Evolutionary conservation across 2,797 vertebrate species (phyloP), one percentile per base, ranked within the genome.

Genomic region (Lemur catta): DNA sequence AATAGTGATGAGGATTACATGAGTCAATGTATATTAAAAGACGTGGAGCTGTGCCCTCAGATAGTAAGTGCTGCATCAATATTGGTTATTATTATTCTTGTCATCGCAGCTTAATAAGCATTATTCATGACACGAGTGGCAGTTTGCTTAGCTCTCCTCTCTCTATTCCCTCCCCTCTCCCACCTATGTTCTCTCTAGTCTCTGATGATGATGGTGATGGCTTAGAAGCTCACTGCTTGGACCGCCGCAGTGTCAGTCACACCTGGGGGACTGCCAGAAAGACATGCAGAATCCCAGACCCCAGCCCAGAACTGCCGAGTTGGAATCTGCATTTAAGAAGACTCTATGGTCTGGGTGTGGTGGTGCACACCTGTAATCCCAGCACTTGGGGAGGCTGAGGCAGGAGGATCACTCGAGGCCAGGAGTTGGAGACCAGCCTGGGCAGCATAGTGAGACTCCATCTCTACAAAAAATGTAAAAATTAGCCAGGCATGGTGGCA

Each of bases 171-270:
- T 35, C 24, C 59, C 59, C 43, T 18, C 30, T 55, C 43, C 26
- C 50, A 6, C 22, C 30, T 5, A 6, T 2, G 15, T n/a, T 61
- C 67, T 63, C 41, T 75, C 72, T 11, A 7, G 28, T 61, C 7
- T n/a, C 28, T 17, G 30, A 30, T 15, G 26, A 48, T 1, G 13
- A 28, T 7, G 12, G 17, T 0, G 13, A 20, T 0, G 3, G n/a
- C 22, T 35, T 15, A 89, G 78, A 78, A 48, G 1, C 10, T 52
- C 11, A 55, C 55, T 74, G 13, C 33, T 35, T 35, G 41, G 38
- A 72, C 50, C 0, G 0, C 0, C 2, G 33, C 28, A 48, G 55
- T 22, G 11, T 1, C 6, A 0, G 50, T 38, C 79, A 43, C 61
- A 22, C 4, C 26, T 14, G 7, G 43, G 15, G 69, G 33, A 59